phyloP scores from a whole-genome alignment of 2,888 invertebrate genomes.

The Beris morrisii region DNA sequence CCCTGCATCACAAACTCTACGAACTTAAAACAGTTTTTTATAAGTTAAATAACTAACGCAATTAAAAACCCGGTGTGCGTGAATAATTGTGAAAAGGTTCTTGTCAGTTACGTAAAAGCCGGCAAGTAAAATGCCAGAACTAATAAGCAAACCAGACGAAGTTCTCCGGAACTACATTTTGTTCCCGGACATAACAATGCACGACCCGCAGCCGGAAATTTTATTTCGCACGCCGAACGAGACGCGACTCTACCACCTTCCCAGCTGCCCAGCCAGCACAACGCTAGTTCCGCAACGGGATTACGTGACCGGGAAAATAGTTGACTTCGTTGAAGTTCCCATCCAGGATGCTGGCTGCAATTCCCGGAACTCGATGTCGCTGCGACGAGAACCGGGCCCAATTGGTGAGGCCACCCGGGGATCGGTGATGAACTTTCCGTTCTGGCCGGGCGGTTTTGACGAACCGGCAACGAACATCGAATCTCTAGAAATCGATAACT shows the following conservation, averaged over 20 bases:
- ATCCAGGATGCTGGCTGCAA: constrained; percentile 64
- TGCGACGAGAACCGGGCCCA: constrained; percentile 76
- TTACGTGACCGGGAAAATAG: constrained; percentile 73
- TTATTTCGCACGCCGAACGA: constrained; percentile 45
- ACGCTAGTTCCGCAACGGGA: constrained; percentile 61
- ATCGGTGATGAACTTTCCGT: constrained; percentile 78
- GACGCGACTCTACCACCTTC: constrained; percentile 35
- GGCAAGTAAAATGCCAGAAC: neutral
- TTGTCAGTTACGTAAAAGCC: neutral
- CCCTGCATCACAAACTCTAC: no score
- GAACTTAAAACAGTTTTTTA: no score
- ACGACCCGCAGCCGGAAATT: constrained; percentile 51
- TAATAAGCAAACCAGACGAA: constrained; percentile 33
- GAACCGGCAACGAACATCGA: constrained; percentile 50
- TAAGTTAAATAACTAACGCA: no score
- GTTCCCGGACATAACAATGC: constrained; percentile 50
- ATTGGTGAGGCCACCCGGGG: constrained; percentile 73
- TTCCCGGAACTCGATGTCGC: constrained; percentile 75
- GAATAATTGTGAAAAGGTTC: no score
- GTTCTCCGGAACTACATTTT: constrained; percentile 50
- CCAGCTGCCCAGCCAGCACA: constrained; percentile 46
- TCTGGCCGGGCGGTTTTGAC: constrained; percentile 84
- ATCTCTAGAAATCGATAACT: constrained; percentile 43
- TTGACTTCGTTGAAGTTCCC: constrained; percentile 66
- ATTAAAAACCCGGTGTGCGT: no score